Evolutionary conservation across 1,140 invertebrate genomes (phyloP), one percentile per base, ranked within the genome.

Genomic region (Drosophila sechellia): DNA sequence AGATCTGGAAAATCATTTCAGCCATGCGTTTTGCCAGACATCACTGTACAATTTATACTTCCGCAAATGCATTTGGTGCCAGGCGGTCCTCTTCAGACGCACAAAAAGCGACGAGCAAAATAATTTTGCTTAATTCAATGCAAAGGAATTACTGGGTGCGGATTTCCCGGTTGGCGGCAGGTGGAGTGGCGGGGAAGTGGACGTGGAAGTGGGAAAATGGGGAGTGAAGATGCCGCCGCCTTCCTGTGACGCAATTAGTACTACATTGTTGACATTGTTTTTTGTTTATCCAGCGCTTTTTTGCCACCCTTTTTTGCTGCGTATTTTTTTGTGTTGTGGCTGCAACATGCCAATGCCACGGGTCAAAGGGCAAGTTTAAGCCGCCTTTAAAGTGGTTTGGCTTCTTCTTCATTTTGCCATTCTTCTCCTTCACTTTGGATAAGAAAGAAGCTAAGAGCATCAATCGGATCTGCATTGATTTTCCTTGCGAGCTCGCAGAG

Each of bases 61-160:
- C n/a, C 35, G 52, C 57, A 73, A 79, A 73, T 85, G 81, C 48
- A 77, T 42, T 80, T 59, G 81, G 68, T 80, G 81, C 81, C 81
- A 71, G 42, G 60, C 64, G 60, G 79, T 74, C 76, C 76, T 37
- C 48, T 56, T 66, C 43, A 55, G 39, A 68, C 46, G 17, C 61
- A 22, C 46, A 72, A 79, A 77, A 85, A 85, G 56, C 39, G 54
- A 58, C 57, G 63, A 72, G 56, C 74, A 68, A 84, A 80, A 85
- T 85, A 85, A 85, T 85, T 65, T 85, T 77, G 77, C 73, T 85
- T 85, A 85, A 85, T 85, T 85, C 81, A 85, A 73, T 77, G 81
- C 57, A 59, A 70, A 59, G 76, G 40, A 78, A 66, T 66, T 52
- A 37, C 64, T 37, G 64, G 39, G 11, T 25, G 27, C 22, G 40